A percentile compares a stretch with the other conserved stretches of the same genome.
These are phyloP conservation scores for Erpornis zantholeuca DNA, from an alignment of 2,113 vertebrate species.

Conservation along the genomic window DNA sequence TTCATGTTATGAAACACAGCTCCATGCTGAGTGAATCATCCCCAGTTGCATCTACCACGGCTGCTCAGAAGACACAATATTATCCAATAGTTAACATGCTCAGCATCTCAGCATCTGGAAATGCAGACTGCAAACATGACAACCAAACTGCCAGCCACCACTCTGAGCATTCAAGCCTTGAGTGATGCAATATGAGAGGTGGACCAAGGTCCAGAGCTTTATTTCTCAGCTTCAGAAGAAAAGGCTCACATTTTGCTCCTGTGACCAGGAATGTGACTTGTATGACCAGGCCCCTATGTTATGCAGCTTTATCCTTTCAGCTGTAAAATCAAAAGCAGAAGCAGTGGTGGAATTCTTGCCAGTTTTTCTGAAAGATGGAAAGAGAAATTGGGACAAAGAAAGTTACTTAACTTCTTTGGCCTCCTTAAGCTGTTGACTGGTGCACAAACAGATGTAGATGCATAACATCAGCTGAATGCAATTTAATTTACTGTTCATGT, in stretches of 20 bases:
- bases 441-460: neutral
- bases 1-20: neutral
- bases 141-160: neutral
- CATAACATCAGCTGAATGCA: neutral
- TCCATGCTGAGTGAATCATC: neutral
- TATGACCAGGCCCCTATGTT: neutral
- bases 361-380: neutral
- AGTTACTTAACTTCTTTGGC: neutral
- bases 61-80: neutral
- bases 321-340: neutral
- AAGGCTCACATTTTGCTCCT: neutral
- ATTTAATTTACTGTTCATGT: neutral
- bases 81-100: neutral
- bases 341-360: neutral
- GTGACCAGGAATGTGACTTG: neutral
- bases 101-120: neutral
- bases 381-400: neutral
- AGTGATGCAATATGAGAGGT: fast-evolving
- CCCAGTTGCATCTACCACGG: neutral
- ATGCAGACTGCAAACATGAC: neutral
- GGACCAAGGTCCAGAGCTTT: neutral
- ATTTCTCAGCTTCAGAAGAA: neutral
- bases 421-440: neutral
- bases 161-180: neutral
- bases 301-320: neutral